Percentiles rank a stretch among this genome's conserved stretches.
Evolutionary conservation across 2,888 invertebrate species (phyloP).

Genomic region (Pomacea canaliculata): DNA sequence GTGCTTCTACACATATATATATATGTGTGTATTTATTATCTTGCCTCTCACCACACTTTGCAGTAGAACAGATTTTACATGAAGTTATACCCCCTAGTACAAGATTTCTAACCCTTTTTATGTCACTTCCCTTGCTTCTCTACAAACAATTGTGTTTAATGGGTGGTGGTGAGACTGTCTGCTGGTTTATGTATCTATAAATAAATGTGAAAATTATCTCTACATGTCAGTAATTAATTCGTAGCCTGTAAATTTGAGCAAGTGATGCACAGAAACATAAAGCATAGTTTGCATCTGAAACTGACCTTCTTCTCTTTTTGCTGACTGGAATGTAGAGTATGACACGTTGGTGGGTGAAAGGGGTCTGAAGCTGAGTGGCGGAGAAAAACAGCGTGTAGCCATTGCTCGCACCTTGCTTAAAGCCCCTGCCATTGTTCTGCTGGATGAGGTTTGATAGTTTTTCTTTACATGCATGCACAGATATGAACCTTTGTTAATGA

Average conservation of each 20-base stretch:
- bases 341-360: conserved; percentile 85
- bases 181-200: not conserved
- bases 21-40: not conserved
- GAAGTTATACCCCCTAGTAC: no score
- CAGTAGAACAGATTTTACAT: not conserved
- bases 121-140: no score
- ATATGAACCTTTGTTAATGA: no score
- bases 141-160: no score
- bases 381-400: conserved; percentile 97
- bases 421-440: conserved; percentile 87
- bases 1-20: not conserved
- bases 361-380: conserved; percentile 93
- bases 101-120: no score
- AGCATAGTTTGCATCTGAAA: no score
- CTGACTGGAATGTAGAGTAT: conserved; percentile 76
- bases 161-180: no score
- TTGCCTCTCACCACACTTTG: not conserved
- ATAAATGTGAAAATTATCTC: not conserved
- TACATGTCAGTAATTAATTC: no score
- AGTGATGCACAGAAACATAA: no score
- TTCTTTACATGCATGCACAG: not conserved
- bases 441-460: conserved; percentile 84
- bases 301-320: conserved; percentile 78
- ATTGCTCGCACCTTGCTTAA: conserved; percentile 96
- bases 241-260: no score